These are phyloP conservation scores for Gallinago solitaria DNA, from an alignment of 2,797 vertebrate species.

Conservation along the genomic window DNA sequence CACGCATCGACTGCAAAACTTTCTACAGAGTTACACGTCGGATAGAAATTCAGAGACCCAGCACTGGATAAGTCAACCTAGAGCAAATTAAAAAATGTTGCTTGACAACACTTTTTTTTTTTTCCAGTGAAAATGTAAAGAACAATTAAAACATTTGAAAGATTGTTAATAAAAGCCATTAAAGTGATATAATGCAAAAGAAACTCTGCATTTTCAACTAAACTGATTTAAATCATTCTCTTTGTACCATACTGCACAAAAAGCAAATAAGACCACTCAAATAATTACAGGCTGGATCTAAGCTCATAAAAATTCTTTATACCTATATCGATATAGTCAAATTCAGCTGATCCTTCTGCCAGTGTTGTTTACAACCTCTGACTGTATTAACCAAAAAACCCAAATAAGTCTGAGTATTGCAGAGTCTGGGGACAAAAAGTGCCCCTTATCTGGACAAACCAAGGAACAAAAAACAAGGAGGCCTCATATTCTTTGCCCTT, in stretches of 20 bases:
- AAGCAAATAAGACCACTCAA: background rate
- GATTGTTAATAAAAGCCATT: background rate
- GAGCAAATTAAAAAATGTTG: background rate
- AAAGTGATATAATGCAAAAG: background rate
- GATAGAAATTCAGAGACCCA: background rate
- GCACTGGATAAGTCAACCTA: background rate
- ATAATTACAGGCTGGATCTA: background rate
- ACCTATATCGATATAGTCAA: background rate
- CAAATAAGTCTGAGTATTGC: background rate
- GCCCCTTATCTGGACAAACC: background rate
- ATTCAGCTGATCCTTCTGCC: background rate
- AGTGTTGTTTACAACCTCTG: background rate
- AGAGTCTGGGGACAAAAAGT: background rate
- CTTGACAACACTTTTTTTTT: background rate
- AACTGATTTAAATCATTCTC: background rate
- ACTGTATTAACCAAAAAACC: background rate
- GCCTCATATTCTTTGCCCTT: background rate
- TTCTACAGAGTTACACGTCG: background rate
- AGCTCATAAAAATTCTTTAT: background rate
- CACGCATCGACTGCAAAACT: fast-evolving
- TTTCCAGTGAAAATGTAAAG: background rate
- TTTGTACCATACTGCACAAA: background rate
- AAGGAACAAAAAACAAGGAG: background rate
- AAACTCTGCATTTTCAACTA: background rate
- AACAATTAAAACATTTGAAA: background rate